Base-by-base conservation (phyloP, 2,888 invertebrate genomes). In the Sipha maydis region DNA sequence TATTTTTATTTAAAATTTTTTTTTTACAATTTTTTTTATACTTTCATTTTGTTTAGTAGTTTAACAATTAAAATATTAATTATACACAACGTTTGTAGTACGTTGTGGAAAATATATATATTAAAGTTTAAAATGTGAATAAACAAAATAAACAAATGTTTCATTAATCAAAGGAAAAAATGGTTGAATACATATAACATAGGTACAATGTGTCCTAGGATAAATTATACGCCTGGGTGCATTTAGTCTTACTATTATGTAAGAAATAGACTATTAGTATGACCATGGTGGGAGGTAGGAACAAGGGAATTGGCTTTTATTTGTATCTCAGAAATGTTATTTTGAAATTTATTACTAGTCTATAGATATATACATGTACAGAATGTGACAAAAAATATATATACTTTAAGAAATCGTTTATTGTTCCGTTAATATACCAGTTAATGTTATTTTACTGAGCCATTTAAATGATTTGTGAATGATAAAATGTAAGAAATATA, bases 391-490 rank as follows among this genome's bases (percentile, higher is more conserved):
- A 61, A 25, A 61, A 25, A 14, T 48, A 48, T 48, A 48, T 48
- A 48, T 21, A 61, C 61, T 19, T 61, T 61, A 61, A 25, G 61
- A 61, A 61, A 61, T 61, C 61, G 61, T 61, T 61, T 61, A 61
- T 61, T 61, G 61, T 61, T 61, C 25, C 61, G 25, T 61, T 54
- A 41, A 61, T 71, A 75, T 28, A 56, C 28, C 41, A 41, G 56
- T 56, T 41, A 73, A 75, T n/a, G 31, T 7, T 38, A 71, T 80
- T 80, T 80, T 80, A 21, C 71, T 25, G 77, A 28, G 73, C 28
- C 28, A 54, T 38, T 76, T 61, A 61, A 21, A 61, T 61, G 61
- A 61, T 61, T 61, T 25, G 25, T 61, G 25, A 61, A 61, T 61
- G 61, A 61, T 61, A 61, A 7, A 61, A 61, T 25, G 61, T 61